Evolutionary conservation across 2,113 vertebrate species (phyloP).

Genomic region (Dasyurus viverrinus): DNA sequence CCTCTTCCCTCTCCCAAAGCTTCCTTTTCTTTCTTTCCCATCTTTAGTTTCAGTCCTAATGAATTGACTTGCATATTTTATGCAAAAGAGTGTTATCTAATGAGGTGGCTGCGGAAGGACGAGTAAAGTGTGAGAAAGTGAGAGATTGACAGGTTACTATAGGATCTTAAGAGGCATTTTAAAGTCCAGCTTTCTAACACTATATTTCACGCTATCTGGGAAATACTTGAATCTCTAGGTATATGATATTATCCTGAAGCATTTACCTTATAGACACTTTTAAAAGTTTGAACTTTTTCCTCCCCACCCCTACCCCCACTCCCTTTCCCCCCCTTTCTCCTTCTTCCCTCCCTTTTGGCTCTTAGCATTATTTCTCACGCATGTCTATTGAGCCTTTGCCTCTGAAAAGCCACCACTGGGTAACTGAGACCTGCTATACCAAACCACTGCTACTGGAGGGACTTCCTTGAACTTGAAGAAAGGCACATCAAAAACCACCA

Average conservation of each 20-base stretch:
- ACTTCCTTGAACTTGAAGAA: constrained; percentile 92
- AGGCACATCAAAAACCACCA: constrained; percentile 92
- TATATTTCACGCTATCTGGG: constrained; percentile 80
- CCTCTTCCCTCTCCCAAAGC: background rate
- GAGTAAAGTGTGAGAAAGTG: constrained; percentile 53
- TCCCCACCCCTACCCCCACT: background rate
- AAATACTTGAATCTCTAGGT: constrained; percentile 89
- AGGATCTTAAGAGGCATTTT: constrained; percentile 62
- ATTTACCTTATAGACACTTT: constrained; percentile 75
- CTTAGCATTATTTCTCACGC: constrained; percentile 79
- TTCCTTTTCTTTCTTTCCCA: background rate
- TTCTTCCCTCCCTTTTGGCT: constrained; percentile 57
- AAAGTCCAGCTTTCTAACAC: constrained; percentile 70
- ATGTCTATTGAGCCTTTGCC: constrained; percentile 77
- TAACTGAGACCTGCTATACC: constrained; percentile 84
- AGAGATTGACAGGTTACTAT: constrained; percentile 52
- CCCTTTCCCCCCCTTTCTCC: background rate
- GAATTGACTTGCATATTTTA: constrained; percentile 62
- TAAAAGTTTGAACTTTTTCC: constrained; percentile 58
- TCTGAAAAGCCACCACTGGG: constrained; percentile 84
- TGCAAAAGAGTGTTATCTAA: constrained; percentile 32
- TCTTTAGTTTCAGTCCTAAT: constrained; percentile 26
- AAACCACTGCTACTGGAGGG: constrained; percentile 89
- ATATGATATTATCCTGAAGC: constrained; percentile 69
- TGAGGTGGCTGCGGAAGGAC: constrained; percentile 26